Evolutionary conservation across 2,113 vertebrate genomes (phyloP).

Genomic region (Mus musculus): DNA sequence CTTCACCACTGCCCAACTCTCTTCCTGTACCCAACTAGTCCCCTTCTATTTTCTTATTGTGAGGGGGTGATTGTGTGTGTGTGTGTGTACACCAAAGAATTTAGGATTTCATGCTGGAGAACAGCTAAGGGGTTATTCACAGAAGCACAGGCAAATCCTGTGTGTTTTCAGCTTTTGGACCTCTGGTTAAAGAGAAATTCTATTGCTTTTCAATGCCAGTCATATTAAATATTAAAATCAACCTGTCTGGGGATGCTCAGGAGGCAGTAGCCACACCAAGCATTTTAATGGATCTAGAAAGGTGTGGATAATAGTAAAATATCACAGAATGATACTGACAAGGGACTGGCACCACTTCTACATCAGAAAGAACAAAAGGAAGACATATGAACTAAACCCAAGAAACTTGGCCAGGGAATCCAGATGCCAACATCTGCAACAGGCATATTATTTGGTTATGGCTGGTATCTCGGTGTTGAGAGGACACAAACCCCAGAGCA

Average conservation of each 20-base stretch:
- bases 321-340: background rate
- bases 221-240: background rate
- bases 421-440: background rate
- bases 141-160: background rate
- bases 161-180: background rate
- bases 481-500: background rate
- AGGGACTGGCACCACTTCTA: background rate
- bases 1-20: no score
- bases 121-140: background rate
- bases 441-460: background rate
- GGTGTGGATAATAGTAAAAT: background rate
- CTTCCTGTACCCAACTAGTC: background rate
- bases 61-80: background rate
- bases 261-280: background rate
- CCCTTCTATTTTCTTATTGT: background rate
- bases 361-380: background rate
- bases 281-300: background rate
- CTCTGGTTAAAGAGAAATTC: constrained; percentile 22
- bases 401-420: background rate
- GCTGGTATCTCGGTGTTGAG: background rate
- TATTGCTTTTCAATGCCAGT: background rate
- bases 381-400: background rate
- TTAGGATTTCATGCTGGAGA: background rate
- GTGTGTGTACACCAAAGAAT: background rate
- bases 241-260: background rate